A percentile compares a stretch with the other conserved stretches of the same genome.
Conservation (phyloP, 23 tunicate species). For the Botrylloides violaceus region DNA sequence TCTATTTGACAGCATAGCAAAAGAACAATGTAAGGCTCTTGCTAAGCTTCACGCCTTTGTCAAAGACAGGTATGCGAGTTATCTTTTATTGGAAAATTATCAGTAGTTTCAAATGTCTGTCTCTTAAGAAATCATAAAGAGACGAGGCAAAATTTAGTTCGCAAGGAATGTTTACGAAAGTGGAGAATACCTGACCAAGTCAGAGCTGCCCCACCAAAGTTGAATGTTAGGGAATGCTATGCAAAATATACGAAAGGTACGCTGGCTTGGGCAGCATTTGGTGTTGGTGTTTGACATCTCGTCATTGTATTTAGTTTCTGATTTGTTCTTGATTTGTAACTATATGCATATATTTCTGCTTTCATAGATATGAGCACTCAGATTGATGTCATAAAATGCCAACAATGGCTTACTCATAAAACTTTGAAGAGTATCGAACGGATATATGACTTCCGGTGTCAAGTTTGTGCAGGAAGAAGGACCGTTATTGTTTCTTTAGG, state of each 20-base stretch:
- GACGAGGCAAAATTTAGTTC: conserved; percentile 8
- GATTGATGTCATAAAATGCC: neutral
- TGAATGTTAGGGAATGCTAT: conserved; percentile 29
- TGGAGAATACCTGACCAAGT: conserved; percentile 83
- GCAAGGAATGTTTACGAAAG: conserved; percentile 44
- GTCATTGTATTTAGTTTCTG: neutral
- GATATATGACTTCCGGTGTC: conserved; percentile 53
- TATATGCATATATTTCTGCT: neutral
- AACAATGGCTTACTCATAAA: neutral
- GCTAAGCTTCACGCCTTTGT: conserved; percentile 78
- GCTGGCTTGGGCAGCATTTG: neutral
- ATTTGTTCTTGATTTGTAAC: neutral
- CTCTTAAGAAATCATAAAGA: conserved; percentile 5
- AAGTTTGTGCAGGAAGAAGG: conserved; percentile 33
- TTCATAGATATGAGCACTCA: conserved; percentile 7
- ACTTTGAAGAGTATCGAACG: conserved; percentile 10
- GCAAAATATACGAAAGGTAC: conserved; percentile 14
- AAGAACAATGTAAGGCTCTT: conserved; percentile 73
- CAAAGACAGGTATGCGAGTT: conserved; percentile 44
- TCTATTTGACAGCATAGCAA: conserved; percentile 40
- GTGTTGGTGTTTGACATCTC: neutral
- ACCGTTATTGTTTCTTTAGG: conserved; percentile 56
- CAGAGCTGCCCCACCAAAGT: conserved; percentile 55
- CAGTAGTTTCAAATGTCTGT: neutral
- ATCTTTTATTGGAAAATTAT: neutral